phyloP scores from a whole-genome alignment of 2,113 vertebrate genomes.

The Phylloscopus whistleri region DNA sequence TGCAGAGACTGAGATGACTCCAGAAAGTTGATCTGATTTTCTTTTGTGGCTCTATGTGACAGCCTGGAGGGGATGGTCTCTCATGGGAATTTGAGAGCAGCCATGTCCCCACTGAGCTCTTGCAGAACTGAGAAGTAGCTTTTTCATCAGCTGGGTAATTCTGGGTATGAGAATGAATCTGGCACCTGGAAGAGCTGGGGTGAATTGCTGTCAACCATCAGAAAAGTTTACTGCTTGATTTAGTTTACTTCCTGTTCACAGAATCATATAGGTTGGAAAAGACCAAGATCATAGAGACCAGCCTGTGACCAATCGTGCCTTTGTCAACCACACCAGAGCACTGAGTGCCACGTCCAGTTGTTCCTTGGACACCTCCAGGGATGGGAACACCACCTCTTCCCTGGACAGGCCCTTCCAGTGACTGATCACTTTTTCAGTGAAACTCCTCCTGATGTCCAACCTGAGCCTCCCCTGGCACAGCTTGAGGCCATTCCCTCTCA shows the following conservation, averaged over 20 bases:
- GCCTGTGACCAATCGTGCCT: neutral
- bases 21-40: neutral
- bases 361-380: neutral
- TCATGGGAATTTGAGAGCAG: neutral
- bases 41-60: neutral
- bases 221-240: neutral
- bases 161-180: neutral
- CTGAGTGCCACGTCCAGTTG: neutral
- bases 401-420: neutral
- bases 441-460: neutral
- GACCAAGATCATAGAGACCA: neutral
- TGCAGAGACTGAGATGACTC: neutral
- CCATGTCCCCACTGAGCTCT: neutral
- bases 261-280: neutral
- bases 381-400: neutral
- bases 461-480: fast-evolving
- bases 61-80: neutral
- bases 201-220: neutral
- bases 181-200: neutral
- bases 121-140: neutral
- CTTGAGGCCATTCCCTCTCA: fast-evolving
- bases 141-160: neutral
- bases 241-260: neutral
- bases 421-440: neutral
- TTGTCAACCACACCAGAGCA: neutral